These are phyloP conservation scores for Tokudaia muenninki DNA, from an alignment of 2,797 vertebrate species.

Conservation along the genomic window DNA sequence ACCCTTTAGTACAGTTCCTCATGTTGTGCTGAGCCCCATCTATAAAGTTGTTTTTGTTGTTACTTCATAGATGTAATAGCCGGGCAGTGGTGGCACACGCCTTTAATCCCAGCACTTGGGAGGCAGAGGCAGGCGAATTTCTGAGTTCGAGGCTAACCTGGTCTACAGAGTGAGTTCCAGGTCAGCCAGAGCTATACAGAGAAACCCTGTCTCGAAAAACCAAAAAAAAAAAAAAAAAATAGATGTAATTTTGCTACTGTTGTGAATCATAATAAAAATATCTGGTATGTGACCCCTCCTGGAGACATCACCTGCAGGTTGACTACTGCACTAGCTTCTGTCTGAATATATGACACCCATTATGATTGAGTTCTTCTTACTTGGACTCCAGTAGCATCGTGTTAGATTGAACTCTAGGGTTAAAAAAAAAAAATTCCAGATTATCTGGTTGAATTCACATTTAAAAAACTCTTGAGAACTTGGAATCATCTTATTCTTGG, in stretches of 20 bases:
- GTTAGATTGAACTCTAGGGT: conserved; percentile 22
- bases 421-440: background rate
- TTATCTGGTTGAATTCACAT: conserved; percentile 39
- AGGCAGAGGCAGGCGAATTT: no score
- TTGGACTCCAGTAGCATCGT: background rate
- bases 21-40: background rate
- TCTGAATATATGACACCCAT: background rate
- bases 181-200: no score
- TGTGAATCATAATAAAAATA: background rate
- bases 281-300: background rate
- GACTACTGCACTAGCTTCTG: background rate
- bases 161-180: no score
- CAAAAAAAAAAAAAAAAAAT: no score
- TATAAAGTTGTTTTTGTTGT: no score
- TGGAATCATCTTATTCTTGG: background rate
- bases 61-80: no score
- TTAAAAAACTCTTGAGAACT: background rate
- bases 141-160: no score
- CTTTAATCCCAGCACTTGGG: no score
- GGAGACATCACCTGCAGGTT: background rate
- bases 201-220: no score
- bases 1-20: background rate
- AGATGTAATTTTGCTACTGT: background rate
- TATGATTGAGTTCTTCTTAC: background rate
- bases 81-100: no score